These are phyloP conservation scores for Lateolabrax maculatus DNA, from an alignment of 2,797 vertebrate genomes.

Conservation along the genomic window DNA sequence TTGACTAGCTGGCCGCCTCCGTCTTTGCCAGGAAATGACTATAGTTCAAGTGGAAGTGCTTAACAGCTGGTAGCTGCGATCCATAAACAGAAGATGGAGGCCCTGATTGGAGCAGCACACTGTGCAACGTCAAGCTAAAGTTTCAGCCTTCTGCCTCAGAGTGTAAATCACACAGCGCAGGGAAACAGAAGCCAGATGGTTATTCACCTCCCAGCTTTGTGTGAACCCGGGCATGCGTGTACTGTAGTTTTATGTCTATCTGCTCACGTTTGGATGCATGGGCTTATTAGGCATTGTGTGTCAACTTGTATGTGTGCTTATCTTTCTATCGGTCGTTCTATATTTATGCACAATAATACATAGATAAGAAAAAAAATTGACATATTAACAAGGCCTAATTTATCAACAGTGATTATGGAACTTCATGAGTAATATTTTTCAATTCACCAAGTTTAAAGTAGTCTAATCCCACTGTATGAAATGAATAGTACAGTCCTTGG, in stretches of 20 bases:
- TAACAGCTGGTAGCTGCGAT: conserved; percentile 82
- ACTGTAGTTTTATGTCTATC: conserved; percentile 19
- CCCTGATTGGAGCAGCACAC: conserved; percentile 77
- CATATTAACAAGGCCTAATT: not conserved
- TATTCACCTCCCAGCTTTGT: conserved; percentile 63
- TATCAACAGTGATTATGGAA: conserved; percentile 7
- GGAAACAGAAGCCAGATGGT: conserved; percentile 83
- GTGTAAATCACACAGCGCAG: conserved; percentile 72
- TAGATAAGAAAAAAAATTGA: too few relatives aligned
- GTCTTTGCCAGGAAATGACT: conserved; percentile 73
- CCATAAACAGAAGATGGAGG: conserved; percentile 79
- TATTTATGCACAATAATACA: too few relatives aligned
- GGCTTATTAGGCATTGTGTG: not conserved
- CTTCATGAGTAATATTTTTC: not conserved
- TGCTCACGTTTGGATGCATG: conserved; percentile 33
- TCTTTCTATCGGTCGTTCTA: not conserved
- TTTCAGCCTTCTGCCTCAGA: conserved; percentile 71
- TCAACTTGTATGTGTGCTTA: not conserved
- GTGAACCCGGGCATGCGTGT: conserved; percentile 26
- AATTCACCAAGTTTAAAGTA: not conserved
- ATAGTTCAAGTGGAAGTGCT: conserved; percentile 75
- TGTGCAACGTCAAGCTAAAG: conserved; percentile 76
- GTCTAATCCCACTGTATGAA: not conserved
- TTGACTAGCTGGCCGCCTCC: conserved; percentile 54
- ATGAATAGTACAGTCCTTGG: not conserved